phyloP scores from a whole-genome alignment of 2,797 vertebrate genomes.

The Pelochelys cantorii region DNA sequence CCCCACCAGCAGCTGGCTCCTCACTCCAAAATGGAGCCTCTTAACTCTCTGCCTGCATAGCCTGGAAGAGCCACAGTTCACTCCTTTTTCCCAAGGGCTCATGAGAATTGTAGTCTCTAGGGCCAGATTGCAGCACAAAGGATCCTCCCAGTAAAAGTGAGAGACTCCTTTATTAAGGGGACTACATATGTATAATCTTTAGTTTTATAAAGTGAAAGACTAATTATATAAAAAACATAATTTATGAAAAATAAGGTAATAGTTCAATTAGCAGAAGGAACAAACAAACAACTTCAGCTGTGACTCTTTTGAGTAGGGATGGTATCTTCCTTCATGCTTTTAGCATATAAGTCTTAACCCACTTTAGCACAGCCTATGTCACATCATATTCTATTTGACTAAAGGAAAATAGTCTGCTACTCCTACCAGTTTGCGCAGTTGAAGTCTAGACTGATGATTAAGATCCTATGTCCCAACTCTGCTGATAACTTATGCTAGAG shows the following conservation, averaged over 20 bases:
- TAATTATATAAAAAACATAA: not conserved
- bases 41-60: too few relatives aligned
- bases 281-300: not conserved
- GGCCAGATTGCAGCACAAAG: too few relatives aligned
- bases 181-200: not conserved
- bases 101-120: too few relatives aligned
- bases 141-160: too few relatives aligned
- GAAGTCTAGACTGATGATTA: conserved; percentile 33
- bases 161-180: too few relatives aligned
- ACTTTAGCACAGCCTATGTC: not conserved
- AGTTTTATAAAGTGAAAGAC: not conserved
- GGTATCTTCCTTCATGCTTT: not conserved
- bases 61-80: too few relatives aligned
- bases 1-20: too few relatives aligned
- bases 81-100: too few relatives aligned
- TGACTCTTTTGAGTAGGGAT: not conserved
- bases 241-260: not conserved
- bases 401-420: not conserved
- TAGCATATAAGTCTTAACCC: not conserved
- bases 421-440: not conserved
- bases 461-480: not conserved
- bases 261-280: not conserved
- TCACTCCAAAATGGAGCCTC: too few relatives aligned
- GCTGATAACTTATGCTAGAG: not conserved
- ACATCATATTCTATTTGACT: not conserved